phyloP scores from a whole-genome alignment of 2,888 invertebrate genomes.

The Hyles lineata region DNA sequence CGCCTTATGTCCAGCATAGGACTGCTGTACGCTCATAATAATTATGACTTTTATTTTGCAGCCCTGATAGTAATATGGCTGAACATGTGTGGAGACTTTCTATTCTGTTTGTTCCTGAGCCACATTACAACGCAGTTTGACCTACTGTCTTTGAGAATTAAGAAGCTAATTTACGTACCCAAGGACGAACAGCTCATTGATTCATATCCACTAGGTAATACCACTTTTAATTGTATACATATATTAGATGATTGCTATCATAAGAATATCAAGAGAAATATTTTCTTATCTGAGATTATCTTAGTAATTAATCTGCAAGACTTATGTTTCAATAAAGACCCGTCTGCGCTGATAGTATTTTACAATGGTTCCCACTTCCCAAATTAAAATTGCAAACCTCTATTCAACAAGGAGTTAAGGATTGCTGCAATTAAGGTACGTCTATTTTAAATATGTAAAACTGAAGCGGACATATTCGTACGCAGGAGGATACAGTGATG shows the following conservation, averaged over 20 bases:
- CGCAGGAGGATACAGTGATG: not conserved
- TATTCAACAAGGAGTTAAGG: too few species aligned
- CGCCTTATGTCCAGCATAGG: not conserved
- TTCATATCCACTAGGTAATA: constrained; percentile 52
- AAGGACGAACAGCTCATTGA: constrained; percentile 47
- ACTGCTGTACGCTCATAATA: not conserved
- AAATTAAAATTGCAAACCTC: too few species aligned
- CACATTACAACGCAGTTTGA: constrained; percentile 57
- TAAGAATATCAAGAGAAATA: not conserved
- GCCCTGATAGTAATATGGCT: constrained; percentile 44
- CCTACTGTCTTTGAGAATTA: constrained; percentile 47
- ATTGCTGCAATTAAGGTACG: too few species aligned
- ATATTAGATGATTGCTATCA: not conserved
- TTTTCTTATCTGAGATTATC: not conserved
- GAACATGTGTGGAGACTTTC: constrained; percentile 51
- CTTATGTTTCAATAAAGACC: not conserved
- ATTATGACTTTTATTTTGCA: not conserved
- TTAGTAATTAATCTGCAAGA: not conserved
- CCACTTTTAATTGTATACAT: not conserved
- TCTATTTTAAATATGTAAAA: too few species aligned
- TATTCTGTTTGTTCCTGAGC: constrained; percentile 55
- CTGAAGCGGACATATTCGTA: too few species aligned
- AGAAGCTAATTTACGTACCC: constrained; percentile 45
- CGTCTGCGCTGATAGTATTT: too few species aligned
- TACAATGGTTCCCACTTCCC: too few species aligned